Conservation (phyloP, 2,797 vertebrate genomes). For the Gobionotothen gibberifrons region DNA sequence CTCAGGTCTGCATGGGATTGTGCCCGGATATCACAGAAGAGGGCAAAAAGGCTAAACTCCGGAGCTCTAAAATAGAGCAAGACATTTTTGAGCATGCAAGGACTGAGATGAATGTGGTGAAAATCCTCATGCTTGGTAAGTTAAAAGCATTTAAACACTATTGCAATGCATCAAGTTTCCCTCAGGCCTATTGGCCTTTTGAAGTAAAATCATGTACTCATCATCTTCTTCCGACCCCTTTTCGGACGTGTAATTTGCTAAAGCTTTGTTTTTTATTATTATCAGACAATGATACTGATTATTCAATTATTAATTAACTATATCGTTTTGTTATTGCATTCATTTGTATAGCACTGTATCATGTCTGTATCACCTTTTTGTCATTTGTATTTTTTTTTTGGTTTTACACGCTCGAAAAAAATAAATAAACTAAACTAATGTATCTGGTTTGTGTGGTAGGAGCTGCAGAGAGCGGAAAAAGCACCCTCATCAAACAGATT, state of each 20-base stretch:
- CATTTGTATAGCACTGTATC: too few relatives aligned
- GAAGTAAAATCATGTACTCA: neutral
- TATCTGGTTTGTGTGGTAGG: constrained; percentile 61
- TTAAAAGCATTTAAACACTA: neutral
- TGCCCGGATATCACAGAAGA: constrained; percentile 77
- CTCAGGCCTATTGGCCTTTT: neutral
- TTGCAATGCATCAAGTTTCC: neutral
- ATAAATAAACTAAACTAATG: too few relatives aligned
- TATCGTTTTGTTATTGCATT: too few relatives aligned
- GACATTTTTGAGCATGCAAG: constrained; percentile 76
- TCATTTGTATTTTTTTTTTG: too few relatives aligned
- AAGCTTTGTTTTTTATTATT: too few relatives aligned
- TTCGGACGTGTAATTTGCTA: too few relatives aligned
- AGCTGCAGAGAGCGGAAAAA: constrained; percentile 84
- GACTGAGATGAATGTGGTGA: constrained; percentile 74
- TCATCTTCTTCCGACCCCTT: too few relatives aligned
- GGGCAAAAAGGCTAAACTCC: constrained; percentile 73
- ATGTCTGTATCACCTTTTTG: too few relatives aligned
- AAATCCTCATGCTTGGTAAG: constrained; percentile 83
- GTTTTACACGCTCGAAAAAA: too few relatives aligned
- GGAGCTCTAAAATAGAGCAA: constrained; percentile 76
- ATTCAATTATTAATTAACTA: too few relatives aligned
- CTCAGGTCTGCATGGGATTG: constrained; percentile 73
- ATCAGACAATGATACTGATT: too few relatives aligned
- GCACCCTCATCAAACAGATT: constrained; percentile 85